Evolutionary conservation across 2,888 invertebrate genomes (phyloP), one percentile per base, ranked within the genome.

Genomic region (Onthophagus sagittarius): DNA sequence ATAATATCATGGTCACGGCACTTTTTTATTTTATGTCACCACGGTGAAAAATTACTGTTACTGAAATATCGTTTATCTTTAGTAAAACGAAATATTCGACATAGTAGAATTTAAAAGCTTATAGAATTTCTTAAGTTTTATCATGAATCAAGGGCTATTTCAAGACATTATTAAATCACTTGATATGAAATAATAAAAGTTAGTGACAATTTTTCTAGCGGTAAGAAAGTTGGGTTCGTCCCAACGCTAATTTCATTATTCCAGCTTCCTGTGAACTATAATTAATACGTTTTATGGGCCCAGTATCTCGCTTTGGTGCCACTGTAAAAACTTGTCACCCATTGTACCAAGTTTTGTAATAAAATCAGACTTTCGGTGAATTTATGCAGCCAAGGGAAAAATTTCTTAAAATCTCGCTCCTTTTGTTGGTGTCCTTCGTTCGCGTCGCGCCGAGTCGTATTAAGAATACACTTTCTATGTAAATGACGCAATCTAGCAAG

Each of bases 281-380:
- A 67, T 67, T 67, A 67, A 67, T 67, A 67, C 67, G 32, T 7
- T 67, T 67, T 67, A 67, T 67, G 67, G 67, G 67, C 67, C n/a
- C 67, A 32, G 67, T 67, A 67, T 67, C 23, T 67, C 31, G 67
- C 67, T 32, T n/a, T 15, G 15, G 67, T 23, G 9, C 31, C 23
- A 31, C 67, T 14, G 67, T 23, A 67, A 67, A 67, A 67, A 67
- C 31, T 67, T 67, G 67, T 67, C 67, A 67, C 32, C 67, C 67
- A 67, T 67, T 67, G 67, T 67, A 67, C 67, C 67, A 67, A 67
- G 67, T 67, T 67, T 67, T 23, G 67, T 31, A 67, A 67, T 67
- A 67, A 67, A 67, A 67, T 67, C 31, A 67, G 67, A 67, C 67
- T 67, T 67, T 67, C 31, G 31, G 67, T 23, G 31, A 67, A 67